Evolutionary conservation across 2,797 vertebrate genomes (phyloP).

Genomic region (Microtus obscurus): DNA sequence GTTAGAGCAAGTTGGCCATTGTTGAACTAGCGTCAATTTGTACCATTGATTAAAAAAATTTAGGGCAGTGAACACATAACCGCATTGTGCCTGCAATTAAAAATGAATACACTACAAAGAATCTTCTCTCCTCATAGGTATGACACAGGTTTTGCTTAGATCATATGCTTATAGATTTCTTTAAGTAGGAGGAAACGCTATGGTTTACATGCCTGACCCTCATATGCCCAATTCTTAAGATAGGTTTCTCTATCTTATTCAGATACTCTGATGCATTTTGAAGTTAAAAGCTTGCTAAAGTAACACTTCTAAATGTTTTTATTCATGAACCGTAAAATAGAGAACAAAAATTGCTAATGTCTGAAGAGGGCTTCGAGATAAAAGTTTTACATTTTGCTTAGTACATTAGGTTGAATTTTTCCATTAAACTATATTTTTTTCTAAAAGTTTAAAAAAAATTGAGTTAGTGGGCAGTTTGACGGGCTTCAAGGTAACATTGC

Average conservation of each 20-base stretch:
- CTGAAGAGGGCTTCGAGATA: not conserved
- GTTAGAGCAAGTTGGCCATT: not conserved
- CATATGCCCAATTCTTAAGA: not conserved
- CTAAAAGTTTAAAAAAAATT: not conserved
- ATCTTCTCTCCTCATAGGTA: not conserved
- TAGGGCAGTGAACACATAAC: not conserved
- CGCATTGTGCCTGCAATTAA: not conserved
- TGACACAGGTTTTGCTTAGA: not conserved
- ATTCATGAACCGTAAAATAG: not conserved
- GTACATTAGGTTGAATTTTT: not conserved
- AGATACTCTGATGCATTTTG: not conserved
- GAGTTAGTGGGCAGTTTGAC: not conserved
- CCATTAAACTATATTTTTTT: not conserved
- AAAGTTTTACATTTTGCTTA: not conserved
- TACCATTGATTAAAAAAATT: not conserved
- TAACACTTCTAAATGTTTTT: not conserved
- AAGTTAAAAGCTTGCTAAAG: constrained; percentile 11
- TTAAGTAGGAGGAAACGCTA: constrained; percentile 1
- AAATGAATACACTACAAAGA: not conserved
- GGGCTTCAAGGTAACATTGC: not conserved
- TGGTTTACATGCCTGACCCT: not conserved
- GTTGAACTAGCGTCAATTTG: not conserved
- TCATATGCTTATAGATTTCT: not conserved
- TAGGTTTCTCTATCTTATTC: not conserved
- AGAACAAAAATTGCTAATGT: not conserved